phyloP scores from a whole-genome alignment of 2,888 invertebrate species.

The Eupithecia tripunctaria region DNA sequence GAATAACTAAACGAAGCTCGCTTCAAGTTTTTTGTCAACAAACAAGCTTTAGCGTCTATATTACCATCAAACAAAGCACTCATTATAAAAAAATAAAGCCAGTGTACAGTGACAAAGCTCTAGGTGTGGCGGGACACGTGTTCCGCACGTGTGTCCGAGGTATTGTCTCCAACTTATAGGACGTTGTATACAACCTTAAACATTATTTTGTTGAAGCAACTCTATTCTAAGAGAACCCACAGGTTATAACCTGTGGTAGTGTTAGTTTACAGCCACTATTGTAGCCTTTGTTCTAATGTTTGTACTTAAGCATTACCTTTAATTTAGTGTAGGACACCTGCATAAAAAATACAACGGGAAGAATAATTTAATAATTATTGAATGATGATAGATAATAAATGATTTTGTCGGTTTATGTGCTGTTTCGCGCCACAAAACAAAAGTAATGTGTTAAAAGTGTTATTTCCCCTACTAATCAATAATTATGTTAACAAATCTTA shows the following conservation, averaged over 20 bases:
- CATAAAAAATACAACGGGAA: neutral
- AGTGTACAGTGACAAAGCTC: constrained; percentile 44
- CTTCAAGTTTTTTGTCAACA: neutral
- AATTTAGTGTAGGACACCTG: neutral
- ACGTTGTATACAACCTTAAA: constrained; percentile 37
- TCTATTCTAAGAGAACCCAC: constrained; percentile 20
- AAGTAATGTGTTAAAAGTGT: no score
- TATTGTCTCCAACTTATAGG: constrained; percentile 59
- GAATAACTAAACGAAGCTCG: neutral
- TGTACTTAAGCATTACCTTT: constrained; percentile 4
- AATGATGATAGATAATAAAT: no score
- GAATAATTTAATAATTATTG: neutral
- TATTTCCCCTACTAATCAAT: no score
- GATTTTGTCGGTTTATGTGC: no score
- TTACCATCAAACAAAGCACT: constrained; percentile 35
- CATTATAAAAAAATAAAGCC: constrained; percentile 27
- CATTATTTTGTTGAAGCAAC: constrained; percentile 23
- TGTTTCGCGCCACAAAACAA: no score
- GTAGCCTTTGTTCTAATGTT: constrained; percentile 44
- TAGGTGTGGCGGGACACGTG: constrained; percentile 62
- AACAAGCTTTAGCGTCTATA: constrained; percentile 22
- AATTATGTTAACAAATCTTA: no score
- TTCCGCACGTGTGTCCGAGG: constrained; percentile 64
- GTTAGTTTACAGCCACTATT: constrained; percentile 54
- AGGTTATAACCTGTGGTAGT: constrained; percentile 55